phyloP scores from a whole-genome alignment of 2,888 invertebrate genomes.

The Stenotaenia linearis region DNA sequence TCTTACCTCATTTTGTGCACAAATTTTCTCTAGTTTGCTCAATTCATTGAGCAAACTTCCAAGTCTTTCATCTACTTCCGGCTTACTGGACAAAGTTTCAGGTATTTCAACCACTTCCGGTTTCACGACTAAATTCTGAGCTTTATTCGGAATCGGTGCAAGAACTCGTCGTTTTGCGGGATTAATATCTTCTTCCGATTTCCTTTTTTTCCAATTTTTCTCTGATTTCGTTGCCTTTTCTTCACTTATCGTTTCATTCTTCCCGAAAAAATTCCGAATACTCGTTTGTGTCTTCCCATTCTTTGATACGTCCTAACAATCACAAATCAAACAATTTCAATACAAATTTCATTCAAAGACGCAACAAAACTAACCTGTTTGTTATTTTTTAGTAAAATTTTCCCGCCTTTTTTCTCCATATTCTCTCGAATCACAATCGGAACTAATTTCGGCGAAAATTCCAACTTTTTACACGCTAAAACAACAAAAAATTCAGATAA shows the following conservation, averaged over 20 bases:
- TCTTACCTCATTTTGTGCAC: neutral
- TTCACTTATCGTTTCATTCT: neutral
- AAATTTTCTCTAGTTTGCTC: too few relatives aligned
- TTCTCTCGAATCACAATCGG: neutral
- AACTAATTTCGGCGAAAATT: neutral
- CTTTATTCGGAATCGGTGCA: neutral
- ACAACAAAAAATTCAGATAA: neutral
- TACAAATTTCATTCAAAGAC: too few relatives aligned
- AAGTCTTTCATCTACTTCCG: neutral
- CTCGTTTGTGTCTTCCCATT: too few relatives aligned
- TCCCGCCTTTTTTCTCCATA: neutral
- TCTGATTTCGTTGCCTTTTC: neutral
- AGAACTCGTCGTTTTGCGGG: neutral
- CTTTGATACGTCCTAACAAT: too few relatives aligned
- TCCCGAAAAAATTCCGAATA: too few relatives aligned
- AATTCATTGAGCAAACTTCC: too few relatives aligned
- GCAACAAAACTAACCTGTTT: too few relatives aligned
- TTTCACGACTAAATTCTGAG: neutral
- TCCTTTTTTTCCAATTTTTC: neutral
- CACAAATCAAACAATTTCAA: too few relatives aligned
- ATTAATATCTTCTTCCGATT: neutral
- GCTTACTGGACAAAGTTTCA: neutral
- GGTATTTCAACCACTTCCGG: neutral
- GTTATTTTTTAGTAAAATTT: neutral
- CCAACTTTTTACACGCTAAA: neutral